Conservation (phyloP, 2,888 invertebrate species). For the Listrodromus nycthemerus region DNA sequence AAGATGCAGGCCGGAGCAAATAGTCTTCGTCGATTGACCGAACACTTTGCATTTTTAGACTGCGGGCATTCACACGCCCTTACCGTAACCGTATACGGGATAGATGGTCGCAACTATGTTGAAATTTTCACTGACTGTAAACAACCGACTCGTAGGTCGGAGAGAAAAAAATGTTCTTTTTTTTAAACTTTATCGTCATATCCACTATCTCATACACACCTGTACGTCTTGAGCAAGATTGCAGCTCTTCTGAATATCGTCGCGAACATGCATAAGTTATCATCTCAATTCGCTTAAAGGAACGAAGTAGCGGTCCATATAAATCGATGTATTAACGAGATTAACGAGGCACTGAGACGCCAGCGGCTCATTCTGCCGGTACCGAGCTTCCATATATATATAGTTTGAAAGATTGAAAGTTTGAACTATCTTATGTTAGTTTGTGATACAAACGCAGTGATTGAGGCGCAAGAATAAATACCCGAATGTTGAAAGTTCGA, state of each 20-base stretch:
- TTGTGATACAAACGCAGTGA: not conserved
- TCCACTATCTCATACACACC: not conserved
- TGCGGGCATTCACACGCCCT: not conserved
- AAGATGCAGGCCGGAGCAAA: not conserved
- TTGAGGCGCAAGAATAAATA: no score
- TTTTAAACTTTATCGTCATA: not conserved
- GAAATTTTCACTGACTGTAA: not conserved
- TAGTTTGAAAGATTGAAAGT: not conserved
- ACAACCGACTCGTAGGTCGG: not conserved
- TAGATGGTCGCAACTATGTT: not conserved
- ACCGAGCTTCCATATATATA: not conserved
- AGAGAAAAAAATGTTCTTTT: not conserved
- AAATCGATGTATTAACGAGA: not conserved
- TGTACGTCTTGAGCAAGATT: not conserved
- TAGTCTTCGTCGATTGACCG: not conserved
- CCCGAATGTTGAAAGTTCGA: no score
- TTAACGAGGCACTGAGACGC: not conserved
- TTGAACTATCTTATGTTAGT: not conserved
- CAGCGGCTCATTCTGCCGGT: not conserved
- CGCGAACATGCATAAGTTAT: not conserved
- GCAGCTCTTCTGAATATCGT: not conserved
- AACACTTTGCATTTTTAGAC: conserved; percentile 17
- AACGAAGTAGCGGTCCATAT: not conserved
- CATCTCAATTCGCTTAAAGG: not conserved
- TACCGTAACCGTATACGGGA: not conserved